Base-by-base conservation (phyloP, 2,113 vertebrate genomes). In the Cromileptes altivelis region DNA sequence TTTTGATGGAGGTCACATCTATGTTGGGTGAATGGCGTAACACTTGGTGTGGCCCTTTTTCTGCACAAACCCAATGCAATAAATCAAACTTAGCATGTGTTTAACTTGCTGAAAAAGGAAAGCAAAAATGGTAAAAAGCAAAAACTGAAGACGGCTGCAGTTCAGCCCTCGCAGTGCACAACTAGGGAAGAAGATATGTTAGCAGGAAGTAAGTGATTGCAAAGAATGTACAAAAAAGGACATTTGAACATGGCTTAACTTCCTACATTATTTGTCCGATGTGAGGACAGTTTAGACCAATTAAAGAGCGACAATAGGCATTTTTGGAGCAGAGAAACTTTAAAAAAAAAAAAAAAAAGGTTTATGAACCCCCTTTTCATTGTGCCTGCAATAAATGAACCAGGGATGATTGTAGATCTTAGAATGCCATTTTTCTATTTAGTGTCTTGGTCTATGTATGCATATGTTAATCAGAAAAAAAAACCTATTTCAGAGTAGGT, bases 81-180 rank as follows among this genome's bases (percentile, higher is more conserved):
- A 23, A 64, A 33, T 70, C 13, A 18, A 50, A 61, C 18, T 27
- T 53, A 67, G n/a, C 15, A 4, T 18, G 18, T 49, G 17, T 30
- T 76, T 77, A 50, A n/a, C 47, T 53, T 67, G 78, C 49, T 61
- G 33, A 65, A 72, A 81, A 27, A 70, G 49, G 15, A 19, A 7
- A 12, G 33, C 33, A 70, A 23, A 52, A 17, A 21, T n/a, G 11
- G 10, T 42, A 45, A 33, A 53, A 67, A 60, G 25, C 33, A 33
- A 23, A 71, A 71, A 56, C 14, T 19, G 52, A 30, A 27, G 33
- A 53, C 33, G 0, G 33, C 33, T 37, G 33, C 6, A 37, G 33
- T 37, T 37, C 33, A 37, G 33, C 33, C 33, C 33, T 37, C 33
- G 6, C 1, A 37, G 6, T 6, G 68, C 33, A 19, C 47, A 53